phyloP scores from a whole-genome alignment of 1,140 invertebrate genomes.

The Oncopodura yosiiana region DNA sequence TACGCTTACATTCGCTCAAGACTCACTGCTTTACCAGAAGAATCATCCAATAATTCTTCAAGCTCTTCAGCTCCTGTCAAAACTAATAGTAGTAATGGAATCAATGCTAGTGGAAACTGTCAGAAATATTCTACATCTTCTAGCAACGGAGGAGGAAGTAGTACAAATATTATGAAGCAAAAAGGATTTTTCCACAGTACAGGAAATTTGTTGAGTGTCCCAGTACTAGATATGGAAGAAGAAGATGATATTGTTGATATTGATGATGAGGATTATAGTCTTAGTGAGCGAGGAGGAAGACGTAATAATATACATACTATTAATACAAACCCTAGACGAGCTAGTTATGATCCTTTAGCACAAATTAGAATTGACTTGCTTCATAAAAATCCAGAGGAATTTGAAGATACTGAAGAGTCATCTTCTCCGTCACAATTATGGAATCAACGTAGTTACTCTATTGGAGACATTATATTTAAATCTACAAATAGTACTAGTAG shows the following conservation, averaged over 20 bases:
- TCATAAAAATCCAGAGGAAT: constrained; percentile 14
- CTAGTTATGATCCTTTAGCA: constrained; percentile 13
- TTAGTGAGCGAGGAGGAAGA: neutral
- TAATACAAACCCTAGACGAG: neutral
- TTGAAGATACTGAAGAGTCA: constrained; percentile 8
- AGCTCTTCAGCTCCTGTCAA: neutral
- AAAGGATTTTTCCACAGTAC: constrained; percentile 22
- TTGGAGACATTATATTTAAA: constrained; percentile 20
- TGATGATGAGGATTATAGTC: neutral
- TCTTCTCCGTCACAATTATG: neutral
- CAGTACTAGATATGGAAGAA: neutral
- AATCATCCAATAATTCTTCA: constrained; percentile 24
- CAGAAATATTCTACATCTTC: too few species aligned
- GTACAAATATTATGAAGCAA: neutral
- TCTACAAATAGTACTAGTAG: neutral
- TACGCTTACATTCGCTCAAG: constrained; percentile 39
- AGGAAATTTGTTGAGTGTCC: constrained; percentile 12
- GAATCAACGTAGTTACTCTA: constrained; percentile 17
- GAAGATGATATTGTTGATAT: neutral
- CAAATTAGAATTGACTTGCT: constrained; percentile 28
- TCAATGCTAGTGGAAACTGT: neutral
- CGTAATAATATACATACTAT: neutral
- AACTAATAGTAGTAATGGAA: neutral
- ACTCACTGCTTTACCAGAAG: constrained; percentile 36
- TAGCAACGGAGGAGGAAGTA: neutral